Evolutionary conservation across 2,113 vertebrate species (phyloP), one percentile per base, ranked within the genome.

Genomic region (Poeciliopsis turrubarensis): DNA sequence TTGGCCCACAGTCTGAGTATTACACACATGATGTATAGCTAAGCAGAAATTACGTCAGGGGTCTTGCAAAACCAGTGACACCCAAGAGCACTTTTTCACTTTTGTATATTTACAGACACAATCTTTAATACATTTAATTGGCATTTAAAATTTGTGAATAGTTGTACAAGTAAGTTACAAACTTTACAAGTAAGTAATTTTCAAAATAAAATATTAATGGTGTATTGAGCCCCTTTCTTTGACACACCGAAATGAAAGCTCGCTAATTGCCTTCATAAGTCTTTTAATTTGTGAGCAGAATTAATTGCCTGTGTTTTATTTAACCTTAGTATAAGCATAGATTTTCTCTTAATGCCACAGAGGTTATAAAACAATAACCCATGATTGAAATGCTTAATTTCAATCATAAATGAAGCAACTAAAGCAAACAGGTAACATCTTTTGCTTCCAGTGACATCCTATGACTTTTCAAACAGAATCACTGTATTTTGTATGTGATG

Each of bases 401-500:
- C 29, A 61, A 25, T 62, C 11, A 72, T 30, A 30, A 41, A 47
- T 4, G 3, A 7, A 31, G 0, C 4, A 29, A 37, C n/a, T 1
- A 14, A 62, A 79, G 30, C 62, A 37, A 26, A 39, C 13, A 10
- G 39, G 27, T 17, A 14, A 41, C 39, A 13, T 19, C 27, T 31
- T 47, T 26, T 27, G 60, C 5, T 75, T 44, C 65, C 27, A 57
- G 2, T 68, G 32, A 32, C 47, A 39, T 68, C 30, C 31, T 47
- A 6, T 32, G 37, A 31, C 31, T 32, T 51, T 25, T 39, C 17
- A 47, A 17, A 7, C 17, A 47, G 17, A 44, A 4, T 6, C 44
- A 47, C 44, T 19, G 15, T 37, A 15, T 22, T 51, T 10, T 15
- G 26, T 63, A 71, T 31, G 47, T 84, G 71, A 87, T 79, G 34